These are phyloP conservation scores for Thaumatotibia leucotreta DNA, from an alignment of 1,140 invertebrate genomes.

Conservation along the genomic window DNA sequence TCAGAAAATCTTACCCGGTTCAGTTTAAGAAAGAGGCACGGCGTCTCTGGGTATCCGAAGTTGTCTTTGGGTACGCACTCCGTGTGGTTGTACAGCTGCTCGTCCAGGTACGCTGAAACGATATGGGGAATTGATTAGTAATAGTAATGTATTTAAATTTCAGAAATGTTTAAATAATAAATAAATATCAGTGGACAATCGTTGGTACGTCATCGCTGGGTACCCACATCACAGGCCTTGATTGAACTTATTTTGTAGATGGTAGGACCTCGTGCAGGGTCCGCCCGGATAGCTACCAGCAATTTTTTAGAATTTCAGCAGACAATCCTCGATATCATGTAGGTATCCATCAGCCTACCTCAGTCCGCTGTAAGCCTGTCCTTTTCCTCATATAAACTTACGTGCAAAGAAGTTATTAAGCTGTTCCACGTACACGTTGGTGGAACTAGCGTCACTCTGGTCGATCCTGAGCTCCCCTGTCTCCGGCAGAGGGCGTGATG, in stretches of 20 bases:
- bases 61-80: constrained; percentile 39
- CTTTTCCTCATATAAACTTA: background rate
- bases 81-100: constrained; percentile 31
- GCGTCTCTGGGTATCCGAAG: constrained; percentile 49
- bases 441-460: background rate
- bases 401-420: background rate
- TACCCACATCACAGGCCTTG: no score
- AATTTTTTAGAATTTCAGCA: no score
- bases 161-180: no score
- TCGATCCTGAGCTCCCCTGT: constrained; percentile 11
- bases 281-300: no score
- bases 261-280: no score
- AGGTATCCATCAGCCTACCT: no score
- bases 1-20: constrained; percentile 44
- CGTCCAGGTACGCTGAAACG: constrained; percentile 35
- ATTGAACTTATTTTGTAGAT: no score
- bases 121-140: background rate
- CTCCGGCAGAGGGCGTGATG: constrained; percentile 34
- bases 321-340: no score
- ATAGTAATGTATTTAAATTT: background rate
- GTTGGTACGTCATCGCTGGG: no score
- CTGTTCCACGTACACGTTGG: background rate
- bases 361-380: no score
- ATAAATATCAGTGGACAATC: no score
- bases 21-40: constrained; percentile 59